Evolutionary conservation across 2,888 invertebrate genomes (phyloP).

Genomic region (Leucoptera coffeella): DNA sequence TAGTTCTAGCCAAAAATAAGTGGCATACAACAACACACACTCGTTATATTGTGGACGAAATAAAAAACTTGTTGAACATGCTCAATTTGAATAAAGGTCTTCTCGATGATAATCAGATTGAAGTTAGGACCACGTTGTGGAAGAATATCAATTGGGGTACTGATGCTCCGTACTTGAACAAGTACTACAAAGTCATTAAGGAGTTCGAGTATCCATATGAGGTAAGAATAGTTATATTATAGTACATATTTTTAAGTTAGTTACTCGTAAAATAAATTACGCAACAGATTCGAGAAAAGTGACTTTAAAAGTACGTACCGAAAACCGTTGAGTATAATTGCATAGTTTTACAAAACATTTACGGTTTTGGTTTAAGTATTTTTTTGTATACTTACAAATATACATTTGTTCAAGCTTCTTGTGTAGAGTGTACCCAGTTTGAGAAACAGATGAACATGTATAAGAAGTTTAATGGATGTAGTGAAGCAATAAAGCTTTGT

Average conservation of each 20-base stretch:
- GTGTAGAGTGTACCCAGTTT: too few species aligned
- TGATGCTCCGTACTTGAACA: slow-evolving; percentile 43
- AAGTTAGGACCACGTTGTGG: slow-evolving; percentile 12
- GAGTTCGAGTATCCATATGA: slow-evolving; percentile 35
- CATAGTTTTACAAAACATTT: too few species aligned
- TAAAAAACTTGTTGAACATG: slow-evolving; percentile 23
- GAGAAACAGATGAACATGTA: too few species aligned
- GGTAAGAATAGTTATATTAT: slow-evolving; percentile 21
- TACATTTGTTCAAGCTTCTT: too few species aligned
- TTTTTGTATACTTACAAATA: too few species aligned
- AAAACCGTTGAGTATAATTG: too few species aligned
- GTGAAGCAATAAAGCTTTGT: too few species aligned
- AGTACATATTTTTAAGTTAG: too few species aligned
- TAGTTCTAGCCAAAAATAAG: slow-evolving; percentile 23
- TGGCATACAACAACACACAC: slow-evolving; percentile 20
- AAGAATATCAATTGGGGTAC: slow-evolving; percentile 39
- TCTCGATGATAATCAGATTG: too few species aligned
- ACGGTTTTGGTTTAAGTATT: too few species aligned
- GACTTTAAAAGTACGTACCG: too few species aligned
- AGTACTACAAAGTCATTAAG: slow-evolving; percentile 29
- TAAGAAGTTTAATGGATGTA: too few species aligned
- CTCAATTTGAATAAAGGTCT: slow-evolving; percentile 26
- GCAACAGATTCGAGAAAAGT: not conserved
- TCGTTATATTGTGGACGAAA: slow-evolving; percentile 26
- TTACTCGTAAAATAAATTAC: not conserved